These are phyloP conservation scores for Tetrapedia diversipes DNA, from an alignment of 2,888 invertebrate genomes.

Conservation along the genomic window DNA sequence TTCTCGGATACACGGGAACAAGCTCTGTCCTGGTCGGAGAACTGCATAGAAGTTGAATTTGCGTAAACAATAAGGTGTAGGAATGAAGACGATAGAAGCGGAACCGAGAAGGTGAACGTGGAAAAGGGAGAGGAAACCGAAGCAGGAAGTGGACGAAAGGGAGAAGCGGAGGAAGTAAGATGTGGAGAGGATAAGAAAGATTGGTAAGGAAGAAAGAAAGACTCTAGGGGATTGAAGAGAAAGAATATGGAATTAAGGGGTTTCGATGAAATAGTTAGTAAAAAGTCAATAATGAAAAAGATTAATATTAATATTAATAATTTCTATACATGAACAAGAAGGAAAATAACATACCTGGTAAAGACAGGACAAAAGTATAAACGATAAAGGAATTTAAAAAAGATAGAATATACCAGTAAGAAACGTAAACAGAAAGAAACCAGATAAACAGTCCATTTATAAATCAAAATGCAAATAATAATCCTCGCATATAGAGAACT, in stretches of 20 bases:
- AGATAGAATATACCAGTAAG: no score
- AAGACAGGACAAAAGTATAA: background rate
- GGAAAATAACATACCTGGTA: no score
- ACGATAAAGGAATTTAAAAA: background rate
- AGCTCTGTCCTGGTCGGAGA: constrained; percentile 15
- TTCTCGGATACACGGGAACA: constrained; percentile 33
- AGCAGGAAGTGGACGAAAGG: background rate
- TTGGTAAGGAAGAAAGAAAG: background rate
- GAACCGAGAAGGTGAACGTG: background rate
- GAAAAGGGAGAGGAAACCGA: background rate
- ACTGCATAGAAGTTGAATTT: constrained; percentile 51
- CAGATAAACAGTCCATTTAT: background rate
- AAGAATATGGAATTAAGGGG: no score
- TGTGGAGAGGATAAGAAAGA: background rate
- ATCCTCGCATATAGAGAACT: background rate
- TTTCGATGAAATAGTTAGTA: background rate
- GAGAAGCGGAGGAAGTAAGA: background rate
- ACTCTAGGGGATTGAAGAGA: background rate
- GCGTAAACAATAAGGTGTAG: constrained; percentile 57
- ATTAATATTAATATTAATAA: no score
- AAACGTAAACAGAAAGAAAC: no score
- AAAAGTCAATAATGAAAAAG: background rate
- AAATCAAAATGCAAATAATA: background rate
- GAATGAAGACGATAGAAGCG: background rate
- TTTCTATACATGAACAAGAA: no score